Evolutionary conservation across 2,113 vertebrate genomes (phyloP), one percentile per base, ranked within the genome.

Genomic region (Ochotona princeps): DNA sequence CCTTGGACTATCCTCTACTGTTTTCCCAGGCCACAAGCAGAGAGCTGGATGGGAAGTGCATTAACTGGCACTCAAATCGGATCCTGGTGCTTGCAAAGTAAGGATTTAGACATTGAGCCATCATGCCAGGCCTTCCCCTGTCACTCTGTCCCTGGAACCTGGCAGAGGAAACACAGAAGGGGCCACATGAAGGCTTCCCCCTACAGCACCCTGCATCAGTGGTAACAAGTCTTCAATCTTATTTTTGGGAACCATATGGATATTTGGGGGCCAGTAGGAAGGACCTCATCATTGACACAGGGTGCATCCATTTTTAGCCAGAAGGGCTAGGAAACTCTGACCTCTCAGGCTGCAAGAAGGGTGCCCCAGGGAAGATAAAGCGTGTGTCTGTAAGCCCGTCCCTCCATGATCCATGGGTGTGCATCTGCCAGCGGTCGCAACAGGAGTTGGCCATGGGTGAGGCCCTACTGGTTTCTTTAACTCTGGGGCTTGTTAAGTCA

Each of bases 251-350:
- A 92, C 75, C 28, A 12, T 28, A n/a, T 15, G 44, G 82, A 26
- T 57, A 72, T 92, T 76, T 67, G 80, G 90, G 95, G 20, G 30
- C 69, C 75, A 66, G 66, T 0, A 69, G 25, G 66, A 30, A 18
- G 28, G 80, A 44, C 32, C 21, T 73, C 21, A 78, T 47, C 47
- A 7, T 63, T 49, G 47, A 17, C 44, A 73, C n/a, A 54, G 66
- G 88, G 84, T 23, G 60, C 84, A 89, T 65, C 87, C 76, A 74
- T 69, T 91, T 94, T 93, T 91, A 87, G 90, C 89, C 93, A 79
- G 25, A 81, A 3, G 74, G 69, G 25, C 80, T n/a, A 72, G 30
- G 70, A 91, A 84, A 54, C 51, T n/a, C n/a, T n/a, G n/a, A n/a
- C n/a, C 17, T 25, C 51, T 66, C 66, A 21, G 17, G 61, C 76